Base-by-base conservation (phyloP, 30 jellyfish, hydroid and myxozoan species). In the Morbakka virulenta region DNA sequence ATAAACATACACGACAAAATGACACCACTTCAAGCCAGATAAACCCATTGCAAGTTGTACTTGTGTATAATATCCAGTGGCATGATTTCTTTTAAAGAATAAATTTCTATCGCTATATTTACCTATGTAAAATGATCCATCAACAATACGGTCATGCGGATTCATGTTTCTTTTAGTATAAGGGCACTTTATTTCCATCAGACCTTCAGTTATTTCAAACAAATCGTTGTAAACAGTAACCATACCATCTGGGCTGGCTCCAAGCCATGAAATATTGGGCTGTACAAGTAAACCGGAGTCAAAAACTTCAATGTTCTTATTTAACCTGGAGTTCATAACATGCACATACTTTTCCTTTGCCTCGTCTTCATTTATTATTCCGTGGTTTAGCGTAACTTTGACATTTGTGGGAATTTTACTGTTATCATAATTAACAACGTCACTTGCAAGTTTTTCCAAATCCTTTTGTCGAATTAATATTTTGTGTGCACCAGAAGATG, bases 281-380 rank as follows among this genome's bases (percentile, higher is more conserved):
- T 80, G 91, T 6, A 80, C 80, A 25, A 80, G 65, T 21, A 80
- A 2, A 50, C 91, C 89, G 4, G 79, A 35, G 0, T 80, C 91
- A 14, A 57, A 52, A 2, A 80, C 50, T 67, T 53, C 28, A 4
- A 31, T 67, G n/a, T 50, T 52, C 26, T 67, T 35, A 52, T 33
- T 64, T 24, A 77, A 48, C 21, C 30, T 77, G 35, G 32, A 65
- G 23, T 64, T 77, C 0, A 77, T 26, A 33, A 32, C 33, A 21
- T 80, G 68, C 12, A 35, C 78, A 69, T 67, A 80, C 28, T 41
- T 33, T 53, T n/a, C 75, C 28, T 17, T 48, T 28, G 89, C 85
- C 27, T 30, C 67, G 21, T 50, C 75, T 32, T 78, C 87, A 22
- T 63, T 1, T 28, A 13, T 32, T 50, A 25, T 78, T 31, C 80